Base-by-base conservation (phyloP, 2,797 vertebrate species). In the Lepilemur ruficaudatus region DNA sequence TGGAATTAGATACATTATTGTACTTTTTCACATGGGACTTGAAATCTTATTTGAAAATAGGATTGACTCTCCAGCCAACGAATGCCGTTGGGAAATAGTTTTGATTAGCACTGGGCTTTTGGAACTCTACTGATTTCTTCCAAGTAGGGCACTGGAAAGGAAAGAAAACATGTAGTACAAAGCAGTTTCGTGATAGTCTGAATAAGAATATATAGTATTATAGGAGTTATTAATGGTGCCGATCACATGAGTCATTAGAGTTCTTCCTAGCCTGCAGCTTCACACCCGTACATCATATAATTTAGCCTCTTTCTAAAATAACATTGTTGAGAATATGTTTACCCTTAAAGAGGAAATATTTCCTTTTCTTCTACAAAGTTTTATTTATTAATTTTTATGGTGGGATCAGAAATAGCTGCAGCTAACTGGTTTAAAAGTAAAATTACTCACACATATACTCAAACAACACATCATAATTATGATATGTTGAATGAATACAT, bases 191-290 rank as follows among this genome's bases (percentile, higher is more conserved):
- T 43, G 69, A 5, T 61, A 93, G 5, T 35, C 83, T 75, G 84
- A 92, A 38, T 0, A 96, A 91, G 72, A 92, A 90, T 32, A 91
- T 6, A 1, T 41, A 52, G 25, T 11, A 25, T 59, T 25, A 59
- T 4, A 91, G 82, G 93, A 91, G 65, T 94, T 89, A 97, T 97
- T 98, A 97, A 80, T 7, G 50, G 75, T 91, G 84, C 15, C 95
- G 94, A 46, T 97, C 89, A 94, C 23, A 55, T 80, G 48, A 94
- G 17, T 91, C 87, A 88, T 97, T 97, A 95, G 61, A 1, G 48
- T 92, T 43, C 50, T 61, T 55, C 38, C 13, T 81, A 90, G 85
- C 81, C 89, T 96, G 38, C 69, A 97, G 79, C 88, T 87, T 97
- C 2, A 0, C 38, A 14, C 30, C 50, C 10, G 15, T 48, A 81